phyloP scores from a whole-genome alignment of 2,888 invertebrate species.

The Emmelina monodactyla region DNA sequence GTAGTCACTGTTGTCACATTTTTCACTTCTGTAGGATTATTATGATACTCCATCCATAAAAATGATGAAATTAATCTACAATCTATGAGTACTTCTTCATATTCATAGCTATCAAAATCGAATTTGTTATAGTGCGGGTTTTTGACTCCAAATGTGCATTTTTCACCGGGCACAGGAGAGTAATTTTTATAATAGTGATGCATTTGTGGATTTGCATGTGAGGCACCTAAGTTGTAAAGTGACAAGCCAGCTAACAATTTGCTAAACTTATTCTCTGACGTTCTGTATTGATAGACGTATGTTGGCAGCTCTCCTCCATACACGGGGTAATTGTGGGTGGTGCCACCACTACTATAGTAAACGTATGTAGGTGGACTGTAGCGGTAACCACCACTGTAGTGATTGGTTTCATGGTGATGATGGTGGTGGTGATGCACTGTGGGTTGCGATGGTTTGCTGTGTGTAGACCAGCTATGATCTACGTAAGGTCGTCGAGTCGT shows the following conservation, averaged over 20 bases:
- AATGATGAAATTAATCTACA: not conserved
- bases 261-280: conserved; percentile 37
- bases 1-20: not conserved
- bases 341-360: conserved; percentile 38
- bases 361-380: conserved; percentile 48
- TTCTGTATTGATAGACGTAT: conserved; percentile 46
- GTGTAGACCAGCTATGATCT: not conserved
- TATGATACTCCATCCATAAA: not conserved
- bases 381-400: no score
- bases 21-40: not conserved
- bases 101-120: not conserved
- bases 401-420: conserved; percentile 37
- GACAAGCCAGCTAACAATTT: conserved; percentile 45
- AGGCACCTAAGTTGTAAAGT: conserved; percentile 41
- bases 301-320: conserved; percentile 42
- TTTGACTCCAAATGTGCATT: not conserved
- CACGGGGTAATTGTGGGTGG: conserved; percentile 40
- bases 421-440: conserved; percentile 13
- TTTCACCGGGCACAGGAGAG: not conserved
- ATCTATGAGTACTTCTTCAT: not conserved
- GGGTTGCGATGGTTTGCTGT: not conserved
- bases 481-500: not conserved
- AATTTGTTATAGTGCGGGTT: not conserved
- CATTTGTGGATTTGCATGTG: not conserved
- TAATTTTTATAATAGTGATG: not conserved